A percentile compares a stretch with the other conserved stretches of the same genome.
Evolutionary conservation across 2,113 vertebrate species (phyloP).

Genomic region (Sceloporus tristichus): DNA sequence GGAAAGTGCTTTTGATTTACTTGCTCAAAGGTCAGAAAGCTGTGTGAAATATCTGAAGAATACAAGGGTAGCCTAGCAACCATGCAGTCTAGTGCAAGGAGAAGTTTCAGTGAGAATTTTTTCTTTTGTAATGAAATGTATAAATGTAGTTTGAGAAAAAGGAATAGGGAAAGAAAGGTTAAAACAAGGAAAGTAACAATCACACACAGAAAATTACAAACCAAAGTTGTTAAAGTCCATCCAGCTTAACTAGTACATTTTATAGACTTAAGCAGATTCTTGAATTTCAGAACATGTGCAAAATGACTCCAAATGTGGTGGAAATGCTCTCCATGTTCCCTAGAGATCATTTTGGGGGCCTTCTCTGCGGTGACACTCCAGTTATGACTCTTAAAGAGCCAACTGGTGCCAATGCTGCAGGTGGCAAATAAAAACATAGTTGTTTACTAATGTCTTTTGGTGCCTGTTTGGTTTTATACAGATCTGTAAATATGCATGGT

Average conservation of each 20-base stretch:
- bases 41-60: not conserved
- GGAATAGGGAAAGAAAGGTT: not conserved
- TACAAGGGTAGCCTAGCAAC: not conserved
- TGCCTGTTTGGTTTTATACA: no score
- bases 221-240: not conserved
- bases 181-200: not conserved
- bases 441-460: no score
- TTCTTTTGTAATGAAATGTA: not conserved
- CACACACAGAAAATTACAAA: not conserved
- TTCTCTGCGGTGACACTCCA: no score
- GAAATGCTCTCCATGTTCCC: no score
- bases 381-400: no score
- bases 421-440: no score
- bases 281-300: not conserved
- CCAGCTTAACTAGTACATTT: not conserved
- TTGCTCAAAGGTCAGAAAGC: not conserved
- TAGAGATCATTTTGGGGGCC: no score
- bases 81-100: not conserved
- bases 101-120: not conserved
- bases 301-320: no score
- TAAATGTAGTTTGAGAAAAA: not conserved
- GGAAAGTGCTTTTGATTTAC: not conserved
- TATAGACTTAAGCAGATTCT: not conserved
- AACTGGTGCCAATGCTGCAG: no score
- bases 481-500: no score